phyloP scores from a whole-genome alignment of 2,797 vertebrate species.

The Labroides dimidiatus region DNA sequence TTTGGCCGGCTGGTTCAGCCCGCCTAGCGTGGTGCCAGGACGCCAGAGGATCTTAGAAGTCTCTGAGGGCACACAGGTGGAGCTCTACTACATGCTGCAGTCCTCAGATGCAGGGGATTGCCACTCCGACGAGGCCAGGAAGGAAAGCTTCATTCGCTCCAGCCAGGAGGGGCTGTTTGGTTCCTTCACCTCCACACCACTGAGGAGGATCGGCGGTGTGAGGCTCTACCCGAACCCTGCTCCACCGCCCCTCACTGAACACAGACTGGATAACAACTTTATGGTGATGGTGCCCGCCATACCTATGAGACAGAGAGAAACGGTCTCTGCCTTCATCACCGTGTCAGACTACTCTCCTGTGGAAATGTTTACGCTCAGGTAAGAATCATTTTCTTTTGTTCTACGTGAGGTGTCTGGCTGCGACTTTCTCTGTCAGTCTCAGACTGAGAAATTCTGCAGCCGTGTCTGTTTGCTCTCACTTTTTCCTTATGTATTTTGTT shows the following conservation, averaged over 20 bases:
- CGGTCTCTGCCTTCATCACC: conserved; percentile 87
- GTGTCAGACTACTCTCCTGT: conserved; percentile 87
- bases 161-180: conserved; percentile 87
- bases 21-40: conserved; percentile 85
- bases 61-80: conserved; percentile 84
- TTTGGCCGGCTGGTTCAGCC: conserved; percentile 85
- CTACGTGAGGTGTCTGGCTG: conserved; percentile 17
- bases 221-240: conserved; percentile 85
- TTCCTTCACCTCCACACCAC: conserved; percentile 81
- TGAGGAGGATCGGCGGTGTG: conserved; percentile 89
- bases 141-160: conserved; percentile 87
- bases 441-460: conserved; percentile 13
- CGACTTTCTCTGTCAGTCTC: conserved; percentile 18
- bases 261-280: conserved; percentile 89
- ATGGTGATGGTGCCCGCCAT: conserved; percentile 89
- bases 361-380: conserved; percentile 95
- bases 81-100: conserved; percentile 87
- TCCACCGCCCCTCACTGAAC: conserved; percentile 84
- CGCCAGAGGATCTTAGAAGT: conserved; percentile 81
- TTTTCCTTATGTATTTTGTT: conserved; percentile 1
- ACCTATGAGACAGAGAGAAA: conserved; percentile 91
- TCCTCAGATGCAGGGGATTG: conserved; percentile 80
- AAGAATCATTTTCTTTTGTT: conserved; percentile 49
- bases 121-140: conserved; percentile 84
- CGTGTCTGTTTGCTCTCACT: conserved; percentile 2